These are phyloP conservation scores for Torymus tubicola DNA, from an alignment of 2,888 invertebrate species.

Conservation along the genomic window DNA sequence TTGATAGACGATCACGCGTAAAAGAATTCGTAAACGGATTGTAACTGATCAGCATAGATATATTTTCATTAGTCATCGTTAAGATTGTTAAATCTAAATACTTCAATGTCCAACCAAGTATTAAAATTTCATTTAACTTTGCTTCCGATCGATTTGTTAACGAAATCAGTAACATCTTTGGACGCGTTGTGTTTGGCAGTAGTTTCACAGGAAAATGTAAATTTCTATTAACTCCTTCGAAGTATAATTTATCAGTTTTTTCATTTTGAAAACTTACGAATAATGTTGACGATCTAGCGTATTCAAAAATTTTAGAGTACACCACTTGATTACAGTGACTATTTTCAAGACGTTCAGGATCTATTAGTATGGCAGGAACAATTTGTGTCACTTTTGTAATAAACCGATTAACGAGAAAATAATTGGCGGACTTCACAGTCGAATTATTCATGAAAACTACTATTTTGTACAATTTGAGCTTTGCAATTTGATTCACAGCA, in stretches of 20 bases:
- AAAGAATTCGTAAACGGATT: constrained; percentile 1
- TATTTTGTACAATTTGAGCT: neutral
- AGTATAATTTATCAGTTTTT: neutral
- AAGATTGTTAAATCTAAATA: constrained; percentile 1
- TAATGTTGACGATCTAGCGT: neutral
- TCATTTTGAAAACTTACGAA: neutral
- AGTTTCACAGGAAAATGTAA: neutral
- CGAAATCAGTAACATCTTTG: neutral
- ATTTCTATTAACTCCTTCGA: neutral
- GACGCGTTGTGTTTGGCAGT: neutral
- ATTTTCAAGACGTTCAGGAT: neutral
- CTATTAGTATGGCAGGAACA: neutral
- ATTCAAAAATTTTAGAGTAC: neutral
- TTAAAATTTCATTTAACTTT: neutral
- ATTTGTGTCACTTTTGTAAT: neutral
- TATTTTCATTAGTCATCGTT: neutral
- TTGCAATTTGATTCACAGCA: neutral
- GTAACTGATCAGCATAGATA: neutral
- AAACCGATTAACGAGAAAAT: neutral
- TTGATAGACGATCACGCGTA: neutral
- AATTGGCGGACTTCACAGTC: no score
- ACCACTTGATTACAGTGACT: neutral
- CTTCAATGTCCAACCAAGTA: neutral
- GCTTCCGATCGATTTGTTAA: neutral
- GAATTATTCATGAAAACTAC: neutral